Evolutionary conservation across 2,797 vertebrate species (phyloP).

Genomic region (Sternarchorhynchus goeldii): DNA sequence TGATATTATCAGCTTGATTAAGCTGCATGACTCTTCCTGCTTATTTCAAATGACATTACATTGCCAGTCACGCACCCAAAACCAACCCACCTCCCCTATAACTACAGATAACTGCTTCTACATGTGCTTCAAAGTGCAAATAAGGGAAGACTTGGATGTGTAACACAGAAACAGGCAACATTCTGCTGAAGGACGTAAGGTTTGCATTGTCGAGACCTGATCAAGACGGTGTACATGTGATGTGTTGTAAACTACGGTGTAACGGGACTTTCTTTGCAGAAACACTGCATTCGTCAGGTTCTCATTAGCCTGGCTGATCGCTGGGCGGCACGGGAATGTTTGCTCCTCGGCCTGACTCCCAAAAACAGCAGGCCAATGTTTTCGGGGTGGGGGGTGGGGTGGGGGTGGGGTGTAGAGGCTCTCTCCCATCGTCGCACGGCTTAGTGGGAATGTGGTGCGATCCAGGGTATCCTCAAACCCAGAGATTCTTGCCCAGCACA

Average conservation of each 20-base stretch:
- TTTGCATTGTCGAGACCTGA: too few relatives aligned
- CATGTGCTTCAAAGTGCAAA: too few relatives aligned
- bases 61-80: background rate
- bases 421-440: conserved; percentile 17
- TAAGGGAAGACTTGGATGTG: too few relatives aligned
- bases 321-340: conserved; percentile 3
- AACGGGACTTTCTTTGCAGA: too few relatives aligned
- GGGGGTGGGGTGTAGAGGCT: conserved; percentile 10
- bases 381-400: conserved; percentile 4
- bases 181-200: too few relatives aligned
- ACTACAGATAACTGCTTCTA: too few relatives aligned
- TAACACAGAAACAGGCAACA: too few relatives aligned
- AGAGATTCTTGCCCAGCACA: background rate
- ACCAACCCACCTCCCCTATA: background rate
- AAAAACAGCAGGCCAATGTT: conserved; percentile 27
- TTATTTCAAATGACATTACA: background rate
- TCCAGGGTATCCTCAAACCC: conserved; percentile 20
- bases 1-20: conserved; percentile 45
- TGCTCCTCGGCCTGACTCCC: conserved; percentile 22
- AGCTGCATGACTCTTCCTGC: background rate
- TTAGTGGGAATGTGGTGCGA: conserved; percentile 1
- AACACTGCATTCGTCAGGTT: background rate
- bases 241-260: too few relatives aligned
- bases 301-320: conserved; percentile 1
- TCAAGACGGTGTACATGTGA: too few relatives aligned